phyloP scores from a whole-genome alignment of 2,888 invertebrate genomes.

The Lissonota sp. region DNA sequence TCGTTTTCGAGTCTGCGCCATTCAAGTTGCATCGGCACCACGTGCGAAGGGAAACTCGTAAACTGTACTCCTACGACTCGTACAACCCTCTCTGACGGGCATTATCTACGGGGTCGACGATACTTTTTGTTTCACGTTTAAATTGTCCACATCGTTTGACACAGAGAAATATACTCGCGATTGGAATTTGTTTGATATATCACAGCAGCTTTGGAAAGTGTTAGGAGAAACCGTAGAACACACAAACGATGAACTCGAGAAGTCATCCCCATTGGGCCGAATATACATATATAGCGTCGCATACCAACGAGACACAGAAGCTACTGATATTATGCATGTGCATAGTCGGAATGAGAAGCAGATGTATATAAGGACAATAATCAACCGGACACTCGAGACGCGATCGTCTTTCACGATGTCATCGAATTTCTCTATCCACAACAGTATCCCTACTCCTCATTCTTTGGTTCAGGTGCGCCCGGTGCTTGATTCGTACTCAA shows the following conservation, averaged over 20 bases:
- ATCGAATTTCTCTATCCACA: slow-evolving; percentile 50
- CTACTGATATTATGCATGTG: neutral
- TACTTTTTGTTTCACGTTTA: neutral
- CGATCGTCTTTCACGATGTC: slow-evolving; percentile 58
- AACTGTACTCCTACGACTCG: slow-evolving; percentile 18
- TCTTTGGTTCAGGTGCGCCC: slow-evolving; percentile 37
- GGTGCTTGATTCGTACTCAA: neutral
- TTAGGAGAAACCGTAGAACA: slow-evolving; percentile 52
- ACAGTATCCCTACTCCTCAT: slow-evolving; percentile 38
- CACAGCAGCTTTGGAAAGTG: slow-evolving; percentile 30
- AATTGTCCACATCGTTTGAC: neutral
- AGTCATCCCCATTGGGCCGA: slow-evolving; percentile 56
- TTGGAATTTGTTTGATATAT: slow-evolving; percentile 7
- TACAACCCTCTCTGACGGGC: neutral
- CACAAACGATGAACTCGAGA: slow-evolving; percentile 50
- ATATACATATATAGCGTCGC: slow-evolving; percentile 49
- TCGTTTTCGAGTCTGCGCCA: slow-evolving; percentile 47
- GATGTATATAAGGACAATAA: slow-evolving; percentile 46
- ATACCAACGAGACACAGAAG: slow-evolving; percentile 51
- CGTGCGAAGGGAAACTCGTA: slow-evolving; percentile 16
- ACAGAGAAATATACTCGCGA: neutral
- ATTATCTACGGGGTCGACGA: neutral
- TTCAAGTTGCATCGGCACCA: slow-evolving; percentile 1
- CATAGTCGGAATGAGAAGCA: slow-evolving; percentile 8
- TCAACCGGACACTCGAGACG: slow-evolving; percentile 58